These are phyloP conservation scores for Lutjanus campechanus DNA, from an alignment of 2,797 vertebrate species.

Conservation along the genomic window DNA sequence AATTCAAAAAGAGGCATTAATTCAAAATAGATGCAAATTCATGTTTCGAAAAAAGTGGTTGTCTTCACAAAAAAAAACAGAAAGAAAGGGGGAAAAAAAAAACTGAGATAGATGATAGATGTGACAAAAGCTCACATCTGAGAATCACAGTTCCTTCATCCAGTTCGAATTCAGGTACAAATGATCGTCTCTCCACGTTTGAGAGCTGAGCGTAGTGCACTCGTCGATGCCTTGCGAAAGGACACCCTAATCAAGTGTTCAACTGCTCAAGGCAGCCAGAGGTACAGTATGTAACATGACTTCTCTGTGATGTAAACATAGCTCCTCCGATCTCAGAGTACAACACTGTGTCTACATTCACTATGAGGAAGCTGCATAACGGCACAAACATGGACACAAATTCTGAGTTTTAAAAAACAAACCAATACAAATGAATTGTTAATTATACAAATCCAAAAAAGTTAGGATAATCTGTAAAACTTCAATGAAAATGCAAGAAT, in stretches of 20 bases:
- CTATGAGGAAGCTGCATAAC: slow-evolving; percentile 12
- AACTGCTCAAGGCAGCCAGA: slow-evolving; percentile 11
- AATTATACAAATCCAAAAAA: background rate
- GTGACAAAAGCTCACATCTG: slow-evolving; percentile 24
- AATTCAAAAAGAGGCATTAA: slow-evolving; percentile 61
- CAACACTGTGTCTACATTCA: slow-evolving; percentile 24
- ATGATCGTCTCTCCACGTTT: slow-evolving; percentile 7
- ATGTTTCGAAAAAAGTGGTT: slow-evolving; percentile 57
- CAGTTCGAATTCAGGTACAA: slow-evolving; percentile 33
- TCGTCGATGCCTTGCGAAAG: background rate
- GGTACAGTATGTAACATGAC: slow-evolving; percentile 13
- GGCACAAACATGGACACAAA: slow-evolving; percentile 3
- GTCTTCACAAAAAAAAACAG: slow-evolving; percentile 30
- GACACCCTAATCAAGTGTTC: slow-evolving; percentile 10
- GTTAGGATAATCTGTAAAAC: too few species aligned
- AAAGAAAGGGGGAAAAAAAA: background rate
- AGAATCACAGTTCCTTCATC: slow-evolving; percentile 47
- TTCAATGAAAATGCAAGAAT: too few species aligned
- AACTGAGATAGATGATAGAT: slow-evolving; percentile 1
- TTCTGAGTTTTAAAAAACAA: background rate
- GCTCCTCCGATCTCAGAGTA: background rate
- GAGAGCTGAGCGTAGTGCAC: slow-evolving; percentile 19
- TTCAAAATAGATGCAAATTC: slow-evolving; percentile 70
- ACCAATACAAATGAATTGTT: background rate
- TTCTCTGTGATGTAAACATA: slow-evolving; percentile 45